Conservation (phyloP, 2,797 vertebrate genomes). For the Caiman crocodilus region DNA sequence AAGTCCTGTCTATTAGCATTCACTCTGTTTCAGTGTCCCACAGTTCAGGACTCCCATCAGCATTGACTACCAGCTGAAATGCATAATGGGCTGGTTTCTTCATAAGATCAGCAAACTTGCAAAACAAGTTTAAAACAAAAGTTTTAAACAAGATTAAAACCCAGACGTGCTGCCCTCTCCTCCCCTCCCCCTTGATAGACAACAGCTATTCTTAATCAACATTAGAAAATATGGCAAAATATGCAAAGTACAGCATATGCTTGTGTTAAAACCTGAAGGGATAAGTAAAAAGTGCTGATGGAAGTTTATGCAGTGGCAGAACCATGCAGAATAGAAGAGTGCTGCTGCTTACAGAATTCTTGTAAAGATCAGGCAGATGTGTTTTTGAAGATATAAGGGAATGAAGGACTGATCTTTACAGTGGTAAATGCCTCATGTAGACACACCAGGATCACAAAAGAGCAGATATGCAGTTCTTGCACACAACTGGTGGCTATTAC, state of each 20-base stretch:
- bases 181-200: neutral
- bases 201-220: neutral
- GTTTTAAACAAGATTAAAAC: neutral
- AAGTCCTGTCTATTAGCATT: neutral
- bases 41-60: neutral
- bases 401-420: neutral
- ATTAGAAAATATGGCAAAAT: neutral
- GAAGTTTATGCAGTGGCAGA: neutral
- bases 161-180: neutral
- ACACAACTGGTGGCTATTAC: too few relatives aligned
- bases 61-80: neutral
- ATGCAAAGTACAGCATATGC: neutral
- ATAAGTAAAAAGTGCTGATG: neutral
- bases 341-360: neutral
- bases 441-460: too few relatives aligned
- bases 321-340: neutral
- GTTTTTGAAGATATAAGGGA: rapidly evolving
- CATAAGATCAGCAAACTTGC: neutral
- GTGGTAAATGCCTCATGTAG: neutral
- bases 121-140: neutral
- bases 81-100: neutral
- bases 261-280: neutral
- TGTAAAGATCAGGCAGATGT: rapidly evolving
- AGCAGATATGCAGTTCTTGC: too few relatives aligned
- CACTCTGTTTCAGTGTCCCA: neutral